These are phyloP conservation scores for Leucoraja ocellata DNA, from an alignment of 2,797 vertebrate genomes.

Conservation along the genomic window DNA sequence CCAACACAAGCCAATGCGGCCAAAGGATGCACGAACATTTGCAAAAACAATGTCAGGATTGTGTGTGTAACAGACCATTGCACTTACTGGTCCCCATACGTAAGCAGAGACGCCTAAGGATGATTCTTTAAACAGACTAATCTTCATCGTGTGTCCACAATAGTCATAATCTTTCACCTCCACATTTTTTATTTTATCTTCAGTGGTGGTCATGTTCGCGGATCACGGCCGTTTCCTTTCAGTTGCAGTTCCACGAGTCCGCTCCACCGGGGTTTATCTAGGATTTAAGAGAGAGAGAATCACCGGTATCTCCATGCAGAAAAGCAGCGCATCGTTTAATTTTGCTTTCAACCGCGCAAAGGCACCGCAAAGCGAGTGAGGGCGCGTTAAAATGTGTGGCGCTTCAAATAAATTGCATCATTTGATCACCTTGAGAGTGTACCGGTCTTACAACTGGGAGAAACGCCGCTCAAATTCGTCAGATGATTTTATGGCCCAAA, in stretches of 20 bases:
- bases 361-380: not conserved
- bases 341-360: not conserved
- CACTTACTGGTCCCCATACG: constrained; percentile 14
- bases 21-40: not conserved
- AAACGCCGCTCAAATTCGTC: too few species aligned
- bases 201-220: not conserved
- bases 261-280: not conserved
- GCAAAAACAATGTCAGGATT: not conserved
- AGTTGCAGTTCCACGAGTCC: not conserved
- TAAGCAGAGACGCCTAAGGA: not conserved
- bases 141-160: not conserved
- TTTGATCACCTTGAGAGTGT: too few species aligned
- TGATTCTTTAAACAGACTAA: not conserved
- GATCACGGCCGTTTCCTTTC: not conserved
- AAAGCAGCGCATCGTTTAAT: not conserved
- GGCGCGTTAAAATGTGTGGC: too few species aligned
- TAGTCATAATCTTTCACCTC: not conserved
- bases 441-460: too few species aligned
- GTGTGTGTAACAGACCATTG: not conserved
- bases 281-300: not conserved
- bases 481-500: too few species aligned
- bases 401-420: too few species aligned
- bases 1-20: not conserved
- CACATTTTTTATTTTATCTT: not conserved
- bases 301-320: not conserved